phyloP scores from a whole-genome alignment of 2,797 vertebrate species.

The Potorous gilbertii region DNA sequence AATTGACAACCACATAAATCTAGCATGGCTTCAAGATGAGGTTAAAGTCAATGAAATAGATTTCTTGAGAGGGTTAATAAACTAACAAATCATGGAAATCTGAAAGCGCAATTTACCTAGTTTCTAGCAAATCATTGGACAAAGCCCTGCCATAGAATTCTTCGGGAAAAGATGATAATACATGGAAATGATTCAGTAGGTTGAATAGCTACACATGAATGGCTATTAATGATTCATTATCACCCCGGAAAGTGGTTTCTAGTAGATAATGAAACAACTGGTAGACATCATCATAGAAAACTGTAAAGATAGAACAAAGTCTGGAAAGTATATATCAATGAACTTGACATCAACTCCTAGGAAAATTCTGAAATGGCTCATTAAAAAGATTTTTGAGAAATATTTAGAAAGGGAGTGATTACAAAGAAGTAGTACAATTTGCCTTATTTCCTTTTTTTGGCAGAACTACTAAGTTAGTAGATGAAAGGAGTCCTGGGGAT shows the following conservation, averaged over 20 bases:
- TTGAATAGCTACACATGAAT: background rate
- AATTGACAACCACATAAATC: background rate
- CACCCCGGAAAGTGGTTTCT: background rate
- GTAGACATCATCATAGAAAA: background rate
- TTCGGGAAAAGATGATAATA: background rate
- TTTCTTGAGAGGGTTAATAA: background rate
- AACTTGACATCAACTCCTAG: background rate
- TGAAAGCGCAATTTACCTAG: background rate
- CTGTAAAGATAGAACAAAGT: background rate
- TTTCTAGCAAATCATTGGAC: background rate
- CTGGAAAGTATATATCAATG: too few relatives aligned
- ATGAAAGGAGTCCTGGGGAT: background rate
- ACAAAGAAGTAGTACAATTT: background rate
- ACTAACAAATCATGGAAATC: background rate
- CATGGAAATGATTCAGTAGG: background rate
- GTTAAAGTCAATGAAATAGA: background rate
- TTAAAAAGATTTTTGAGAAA: background rate
- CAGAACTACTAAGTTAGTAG: background rate
- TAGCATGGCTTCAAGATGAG: background rate
- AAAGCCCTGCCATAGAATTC: background rate
- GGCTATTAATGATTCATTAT: background rate
- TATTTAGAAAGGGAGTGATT: background rate
- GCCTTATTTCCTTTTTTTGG: background rate
- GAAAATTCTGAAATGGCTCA: background rate
- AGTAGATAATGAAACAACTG: background rate